A percentile compares a stretch with the other conserved stretches of the same genome.
Conservation (phyloP, 2,888 invertebrate genomes). For the Thysanoteuthis rhombus region DNA sequence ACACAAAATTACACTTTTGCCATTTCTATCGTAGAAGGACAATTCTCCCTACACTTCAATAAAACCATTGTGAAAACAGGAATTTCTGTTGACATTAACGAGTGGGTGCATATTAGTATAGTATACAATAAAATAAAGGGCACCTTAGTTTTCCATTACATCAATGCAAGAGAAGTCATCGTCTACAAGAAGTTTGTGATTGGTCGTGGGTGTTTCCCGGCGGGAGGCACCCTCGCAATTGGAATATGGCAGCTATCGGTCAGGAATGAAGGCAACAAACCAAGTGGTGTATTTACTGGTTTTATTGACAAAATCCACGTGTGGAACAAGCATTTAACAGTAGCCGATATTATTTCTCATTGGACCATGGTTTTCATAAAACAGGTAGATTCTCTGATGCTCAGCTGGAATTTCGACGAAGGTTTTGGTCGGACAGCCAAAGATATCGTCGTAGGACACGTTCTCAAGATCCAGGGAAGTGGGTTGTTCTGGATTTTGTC, state of each 20-base stretch:
- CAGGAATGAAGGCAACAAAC: constrained; percentile 36
- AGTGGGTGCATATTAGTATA: constrained; percentile 42
- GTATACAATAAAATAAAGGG: constrained; percentile 37
- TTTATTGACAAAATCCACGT: constrained; percentile 39
- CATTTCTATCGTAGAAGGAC: constrained; percentile 36
- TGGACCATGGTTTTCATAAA: constrained; percentile 33
- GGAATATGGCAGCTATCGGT: constrained; percentile 41
- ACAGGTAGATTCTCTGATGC: constrained; percentile 25
- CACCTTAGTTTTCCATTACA: constrained; percentile 37
- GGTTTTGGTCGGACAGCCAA: constrained; percentile 36
- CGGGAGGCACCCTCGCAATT: constrained; percentile 44
- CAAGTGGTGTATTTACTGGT: constrained; percentile 39
- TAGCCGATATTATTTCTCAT: constrained; percentile 35
- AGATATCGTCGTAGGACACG: constrained; percentile 36
- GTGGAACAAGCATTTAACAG: constrained; percentile 37
- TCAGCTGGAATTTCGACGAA: constrained; percentile 40
- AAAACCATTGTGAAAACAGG: constrained; percentile 30
- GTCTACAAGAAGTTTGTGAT: constrained; percentile 34
- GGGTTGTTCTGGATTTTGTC: constrained; percentile 37
- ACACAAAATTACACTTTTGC: constrained; percentile 37
- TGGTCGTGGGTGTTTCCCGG: constrained; percentile 39
- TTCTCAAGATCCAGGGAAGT: constrained; percentile 31
- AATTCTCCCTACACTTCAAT: constrained; percentile 36
- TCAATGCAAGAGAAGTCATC: background rate
- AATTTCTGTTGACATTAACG: constrained; percentile 36